phyloP scores from a whole-genome alignment of 2,113 vertebrate species.

The Canis aureus region DNA sequence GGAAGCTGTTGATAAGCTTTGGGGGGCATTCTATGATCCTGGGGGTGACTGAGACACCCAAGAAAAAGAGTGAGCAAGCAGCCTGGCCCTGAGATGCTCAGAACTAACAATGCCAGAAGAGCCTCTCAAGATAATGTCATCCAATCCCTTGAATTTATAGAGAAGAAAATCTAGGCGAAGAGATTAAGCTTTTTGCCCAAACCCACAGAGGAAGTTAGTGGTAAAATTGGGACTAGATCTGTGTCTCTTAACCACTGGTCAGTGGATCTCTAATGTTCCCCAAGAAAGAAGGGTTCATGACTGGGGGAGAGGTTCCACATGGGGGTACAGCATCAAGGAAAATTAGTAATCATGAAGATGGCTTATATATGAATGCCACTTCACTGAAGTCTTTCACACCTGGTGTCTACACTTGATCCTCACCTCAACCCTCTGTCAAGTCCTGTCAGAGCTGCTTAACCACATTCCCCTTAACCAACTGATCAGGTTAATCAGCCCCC shows the following conservation, averaged over 20 bases:
- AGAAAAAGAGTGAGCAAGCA: neutral
- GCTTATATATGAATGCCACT: fast-evolving
- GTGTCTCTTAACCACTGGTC: neutral
- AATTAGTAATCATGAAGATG: neutral
- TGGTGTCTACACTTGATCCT: neutral
- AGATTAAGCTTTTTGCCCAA: neutral
- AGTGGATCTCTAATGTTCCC: neutral
- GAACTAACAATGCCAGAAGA: neutral
- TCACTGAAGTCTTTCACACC: neutral
- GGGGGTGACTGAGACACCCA: neutral
- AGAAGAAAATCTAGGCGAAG: neutral
- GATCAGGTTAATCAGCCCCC: neutral
- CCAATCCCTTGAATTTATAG: neutral
- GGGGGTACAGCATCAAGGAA: neutral
- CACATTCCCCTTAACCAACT: too few relatives aligned
- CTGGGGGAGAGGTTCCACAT: neutral
- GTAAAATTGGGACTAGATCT: neutral
- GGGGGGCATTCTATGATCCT: neutral
- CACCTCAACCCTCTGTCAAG: neutral
- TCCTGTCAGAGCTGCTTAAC: neutral
- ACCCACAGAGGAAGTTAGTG: neutral
- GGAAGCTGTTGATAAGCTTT: too few relatives aligned
- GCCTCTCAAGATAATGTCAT: neutral
- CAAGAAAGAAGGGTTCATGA: neutral
- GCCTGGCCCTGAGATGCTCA: neutral